Percentiles rank a stretch among this genome's conserved stretches.
Conservation (phyloP, 2,888 invertebrate genomes). For the Silvanus unidentatus region DNA sequence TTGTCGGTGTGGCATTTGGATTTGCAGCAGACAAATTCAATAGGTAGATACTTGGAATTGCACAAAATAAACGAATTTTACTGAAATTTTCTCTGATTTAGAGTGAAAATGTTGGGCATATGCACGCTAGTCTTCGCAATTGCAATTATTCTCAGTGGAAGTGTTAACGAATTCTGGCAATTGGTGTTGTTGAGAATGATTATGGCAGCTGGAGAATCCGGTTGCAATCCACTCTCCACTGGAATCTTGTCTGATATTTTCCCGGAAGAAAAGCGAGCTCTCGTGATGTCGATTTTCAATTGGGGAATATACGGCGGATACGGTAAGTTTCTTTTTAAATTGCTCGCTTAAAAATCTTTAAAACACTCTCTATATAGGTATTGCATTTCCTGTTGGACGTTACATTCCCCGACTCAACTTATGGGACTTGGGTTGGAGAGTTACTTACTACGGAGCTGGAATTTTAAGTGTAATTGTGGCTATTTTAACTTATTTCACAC, state of each 20-base stretch:
- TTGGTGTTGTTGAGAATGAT: constrained; percentile 60
- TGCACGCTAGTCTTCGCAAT: constrained; percentile 77
- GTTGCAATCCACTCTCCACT: constrained; percentile 80
- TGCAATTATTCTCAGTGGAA: constrained; percentile 80
- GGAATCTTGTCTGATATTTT: constrained; percentile 79
- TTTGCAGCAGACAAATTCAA: constrained; percentile 73
- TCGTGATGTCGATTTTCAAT: constrained; percentile 89
- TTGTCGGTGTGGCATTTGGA: constrained; percentile 80
- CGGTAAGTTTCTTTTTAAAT: no score
- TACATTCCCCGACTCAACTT: constrained; percentile 71
- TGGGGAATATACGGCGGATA: constrained; percentile 96
- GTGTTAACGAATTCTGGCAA: constrained; percentile 85
- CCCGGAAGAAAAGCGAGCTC: constrained; percentile 72
- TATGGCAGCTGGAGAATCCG: constrained; percentile 60
- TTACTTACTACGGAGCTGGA: constrained; percentile 76
- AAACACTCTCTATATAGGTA: constrained; percentile 36
- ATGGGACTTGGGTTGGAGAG: constrained; percentile 76
- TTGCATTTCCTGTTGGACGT: constrained; percentile 86
- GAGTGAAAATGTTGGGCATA: constrained; percentile 67
- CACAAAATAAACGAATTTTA: neutral
- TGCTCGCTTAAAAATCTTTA: no score
- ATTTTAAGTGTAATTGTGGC: constrained; percentile 68
- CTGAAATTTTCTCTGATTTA: constrained; percentile 11
- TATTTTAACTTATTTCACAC: constrained; percentile 64
- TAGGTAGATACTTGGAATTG: constrained; percentile 32